Percentiles rank a stretch among this genome's conserved stretches.
phyloP scores from a whole-genome alignment of 2,888 invertebrate genomes.

The Mesorhabditis belari region DNA sequence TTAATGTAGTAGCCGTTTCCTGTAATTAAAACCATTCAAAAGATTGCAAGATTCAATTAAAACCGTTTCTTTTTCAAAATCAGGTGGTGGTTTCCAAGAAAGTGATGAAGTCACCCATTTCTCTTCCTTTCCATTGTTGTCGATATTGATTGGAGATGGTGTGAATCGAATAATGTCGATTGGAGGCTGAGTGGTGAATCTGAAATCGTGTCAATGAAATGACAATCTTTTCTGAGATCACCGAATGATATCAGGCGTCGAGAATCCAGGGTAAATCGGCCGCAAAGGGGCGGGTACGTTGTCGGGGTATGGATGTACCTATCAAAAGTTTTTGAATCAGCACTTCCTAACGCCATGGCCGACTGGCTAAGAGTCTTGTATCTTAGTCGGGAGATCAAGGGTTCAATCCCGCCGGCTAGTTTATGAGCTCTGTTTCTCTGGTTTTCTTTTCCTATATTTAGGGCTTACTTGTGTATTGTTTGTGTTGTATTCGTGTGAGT shows the following conservation, averaged over 20 bases:
- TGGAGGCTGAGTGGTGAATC: neutral
- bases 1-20: neutral
- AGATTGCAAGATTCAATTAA: neutral
- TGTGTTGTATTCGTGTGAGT: no score
- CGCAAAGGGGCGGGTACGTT: neutral
- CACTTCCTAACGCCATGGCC: no score
- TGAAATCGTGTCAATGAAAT: neutral
- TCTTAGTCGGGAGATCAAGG: no score
- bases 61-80: neutral
- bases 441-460: no score
- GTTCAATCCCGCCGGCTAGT: no score
- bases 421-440: no score
- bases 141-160: neutral
- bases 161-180: neutral
- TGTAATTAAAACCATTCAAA: neutral
- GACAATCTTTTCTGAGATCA: neutral
- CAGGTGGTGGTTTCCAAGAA: conserved; percentile 7
- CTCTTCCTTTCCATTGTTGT: neutral
- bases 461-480: no score
- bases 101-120: conserved; percentile 10
- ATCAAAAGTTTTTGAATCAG: no score
- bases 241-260: neutral
- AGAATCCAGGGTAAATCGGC: neutral
- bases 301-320: neutral
- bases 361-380: no score